Evolutionary conservation across 2,113 vertebrate genomes (phyloP).

Genomic region (Sinocyclocheilus maitianheensis): DNA sequence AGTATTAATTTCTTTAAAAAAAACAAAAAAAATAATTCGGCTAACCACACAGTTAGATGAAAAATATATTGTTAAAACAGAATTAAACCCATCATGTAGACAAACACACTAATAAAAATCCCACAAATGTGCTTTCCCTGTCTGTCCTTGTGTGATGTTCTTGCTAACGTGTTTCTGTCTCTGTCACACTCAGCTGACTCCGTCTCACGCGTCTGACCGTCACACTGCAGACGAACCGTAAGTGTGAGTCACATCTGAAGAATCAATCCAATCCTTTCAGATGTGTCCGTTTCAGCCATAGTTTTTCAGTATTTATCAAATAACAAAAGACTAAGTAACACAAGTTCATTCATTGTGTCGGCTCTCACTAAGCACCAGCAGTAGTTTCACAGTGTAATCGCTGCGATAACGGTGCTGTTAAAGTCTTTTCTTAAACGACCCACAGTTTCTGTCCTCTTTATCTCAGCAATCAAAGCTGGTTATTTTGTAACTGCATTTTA

Average conservation of each 20-base stretch:
- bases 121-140: background rate
- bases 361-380: background rate
- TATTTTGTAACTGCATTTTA: background rate
- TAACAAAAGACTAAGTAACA: background rate
- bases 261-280: background rate
- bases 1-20: background rate
- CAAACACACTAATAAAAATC: background rate
- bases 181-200: conserved; percentile 42
- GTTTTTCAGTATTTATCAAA: background rate
- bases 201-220: background rate
- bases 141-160: background rate
- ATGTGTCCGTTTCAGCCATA: background rate
- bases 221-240: conserved; percentile 62
- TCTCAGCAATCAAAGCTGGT: background rate
- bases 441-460: background rate
- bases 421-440: background rate
- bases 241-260: conserved; percentile 18
- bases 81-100: background rate
- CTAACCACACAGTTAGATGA: background rate
- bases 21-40: background rate
- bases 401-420: background rate
- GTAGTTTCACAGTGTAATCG: background rate
- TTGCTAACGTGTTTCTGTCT: background rate
- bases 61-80: background rate
- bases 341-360: background rate